phyloP scores from a whole-genome alignment of 2,113 vertebrate genomes.

The Otus sunia region DNA sequence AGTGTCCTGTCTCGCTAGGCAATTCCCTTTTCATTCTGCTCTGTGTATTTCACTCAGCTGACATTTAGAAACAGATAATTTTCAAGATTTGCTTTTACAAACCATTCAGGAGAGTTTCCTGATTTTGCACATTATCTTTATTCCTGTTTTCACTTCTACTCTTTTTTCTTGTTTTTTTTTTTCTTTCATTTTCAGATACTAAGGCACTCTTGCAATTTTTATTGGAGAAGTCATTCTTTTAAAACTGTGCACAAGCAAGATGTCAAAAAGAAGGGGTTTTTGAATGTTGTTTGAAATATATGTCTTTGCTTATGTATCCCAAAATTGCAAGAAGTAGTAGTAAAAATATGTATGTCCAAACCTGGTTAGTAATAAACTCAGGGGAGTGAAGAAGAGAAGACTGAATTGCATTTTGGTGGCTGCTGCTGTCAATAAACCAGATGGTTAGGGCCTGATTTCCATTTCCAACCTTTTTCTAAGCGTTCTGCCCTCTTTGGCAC shows the following conservation, averaged over 20 bases:
- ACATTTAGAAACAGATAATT: neutral
- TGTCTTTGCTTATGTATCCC: rapidly evolving
- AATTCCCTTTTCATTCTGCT: neutral
- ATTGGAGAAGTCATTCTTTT: neutral
- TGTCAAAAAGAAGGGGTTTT: neutral
- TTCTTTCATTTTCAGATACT: neutral
- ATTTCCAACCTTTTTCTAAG: neutral
- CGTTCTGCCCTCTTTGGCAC: neutral
- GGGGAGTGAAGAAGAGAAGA: neutral
- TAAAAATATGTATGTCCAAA: neutral
- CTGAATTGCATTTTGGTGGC: neutral
- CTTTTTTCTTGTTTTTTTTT: neutral
- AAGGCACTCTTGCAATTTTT: neutral
- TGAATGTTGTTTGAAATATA: neutral
- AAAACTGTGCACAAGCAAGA: neutral
- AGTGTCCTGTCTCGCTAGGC: neutral
- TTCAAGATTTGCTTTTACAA: neutral
- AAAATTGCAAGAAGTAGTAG: neutral
- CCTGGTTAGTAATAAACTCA: neutral
- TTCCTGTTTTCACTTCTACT: neutral
- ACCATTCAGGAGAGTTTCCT: neutral
- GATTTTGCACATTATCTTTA: neutral
- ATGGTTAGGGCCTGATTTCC: neutral
- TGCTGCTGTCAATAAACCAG: neutral
- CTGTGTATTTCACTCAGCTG: neutral